A percentile compares a stretch with the other conserved stretches of the same genome.
These are phyloP conservation scores for Vireo griseus DNA, from an alignment of 2,797 vertebrate genomes.

Conservation along the genomic window DNA sequence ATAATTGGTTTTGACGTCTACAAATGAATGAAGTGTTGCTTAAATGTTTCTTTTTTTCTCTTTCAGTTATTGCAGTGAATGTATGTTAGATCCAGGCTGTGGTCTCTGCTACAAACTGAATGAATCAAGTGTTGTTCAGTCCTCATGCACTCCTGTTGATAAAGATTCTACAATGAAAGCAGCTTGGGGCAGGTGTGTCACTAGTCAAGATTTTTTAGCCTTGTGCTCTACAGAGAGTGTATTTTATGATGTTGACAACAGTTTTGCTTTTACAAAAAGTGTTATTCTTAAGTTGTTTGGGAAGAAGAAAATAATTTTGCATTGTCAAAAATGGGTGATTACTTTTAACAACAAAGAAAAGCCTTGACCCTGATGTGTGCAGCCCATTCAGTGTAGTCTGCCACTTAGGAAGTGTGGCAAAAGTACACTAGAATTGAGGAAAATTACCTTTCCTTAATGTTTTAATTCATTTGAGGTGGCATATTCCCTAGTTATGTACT, in stretches of 20 bases:
- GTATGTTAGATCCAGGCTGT: constrained; percentile 94
- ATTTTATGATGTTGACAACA: not conserved
- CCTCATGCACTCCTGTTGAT: constrained; percentile 90
- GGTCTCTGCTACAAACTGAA: constrained; percentile 96
- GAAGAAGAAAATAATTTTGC: not conserved
- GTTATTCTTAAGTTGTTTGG: not conserved
- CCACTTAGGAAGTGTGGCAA: not conserved
- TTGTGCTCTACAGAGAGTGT: not conserved
- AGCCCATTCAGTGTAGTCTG: not conserved
- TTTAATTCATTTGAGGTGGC: not conserved
- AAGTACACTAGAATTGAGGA: not conserved
- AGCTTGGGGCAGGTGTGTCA: constrained; percentile 93
- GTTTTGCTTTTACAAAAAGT: not conserved
- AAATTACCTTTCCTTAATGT: not conserved
- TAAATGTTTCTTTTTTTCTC: not conserved
- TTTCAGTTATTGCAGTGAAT: constrained; percentile 89
- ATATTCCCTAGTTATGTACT: not conserved
- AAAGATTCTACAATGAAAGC: constrained; percentile 85
- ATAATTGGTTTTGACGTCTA: not conserved
- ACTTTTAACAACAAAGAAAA: not conserved
- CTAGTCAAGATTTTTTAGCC: not conserved
- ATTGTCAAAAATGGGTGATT: not conserved
- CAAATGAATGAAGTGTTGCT: not conserved
- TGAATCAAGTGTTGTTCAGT: constrained; percentile 80
- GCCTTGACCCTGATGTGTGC: not conserved